These are phyloP conservation scores for Ganaspis sp. DNA, from an alignment of 1,140 invertebrate species.

Conservation along the genomic window DNA sequence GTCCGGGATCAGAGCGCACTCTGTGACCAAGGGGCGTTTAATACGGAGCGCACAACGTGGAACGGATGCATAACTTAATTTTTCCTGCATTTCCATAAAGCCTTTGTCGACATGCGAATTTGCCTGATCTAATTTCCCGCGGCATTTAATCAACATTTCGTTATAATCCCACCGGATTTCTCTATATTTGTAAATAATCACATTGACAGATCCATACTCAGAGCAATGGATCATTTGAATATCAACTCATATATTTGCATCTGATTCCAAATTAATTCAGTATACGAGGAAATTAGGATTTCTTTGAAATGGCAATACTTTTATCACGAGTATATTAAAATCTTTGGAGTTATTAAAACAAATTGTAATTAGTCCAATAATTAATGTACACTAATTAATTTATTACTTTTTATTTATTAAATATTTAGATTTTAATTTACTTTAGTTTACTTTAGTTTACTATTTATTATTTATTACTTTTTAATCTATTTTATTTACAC, in stretches of 20 bases:
- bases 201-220: not conserved
- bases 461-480: no score
- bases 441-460: no score
- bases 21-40: constrained; percentile 13
- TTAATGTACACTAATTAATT: no score
- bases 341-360: no score
- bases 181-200: constrained; percentile 14
- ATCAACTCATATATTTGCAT: not conserved
- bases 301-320: not conserved
- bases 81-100: constrained; percentile 32
- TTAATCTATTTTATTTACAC: no score
- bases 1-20: constrained; percentile 13
- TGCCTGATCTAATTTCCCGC: constrained; percentile 17
- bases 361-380: no score
- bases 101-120: constrained; percentile 34
- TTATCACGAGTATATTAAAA: no score
- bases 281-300: not conserved
- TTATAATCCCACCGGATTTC: constrained; percentile 31
- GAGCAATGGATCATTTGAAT: constrained; percentile 7
- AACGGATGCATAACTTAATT: constrained; percentile 25
- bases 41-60: constrained; percentile 14
- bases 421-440: no score
- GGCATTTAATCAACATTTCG: constrained; percentile 29
- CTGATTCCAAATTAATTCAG: not conserved
- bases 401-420: no score